Percentiles rank a stretch among this genome's conserved stretches.
These are phyloP conservation scores for Ceyx margarethae DNA, from an alignment of 2,113 vertebrate genomes.

Conservation along the genomic window DNA sequence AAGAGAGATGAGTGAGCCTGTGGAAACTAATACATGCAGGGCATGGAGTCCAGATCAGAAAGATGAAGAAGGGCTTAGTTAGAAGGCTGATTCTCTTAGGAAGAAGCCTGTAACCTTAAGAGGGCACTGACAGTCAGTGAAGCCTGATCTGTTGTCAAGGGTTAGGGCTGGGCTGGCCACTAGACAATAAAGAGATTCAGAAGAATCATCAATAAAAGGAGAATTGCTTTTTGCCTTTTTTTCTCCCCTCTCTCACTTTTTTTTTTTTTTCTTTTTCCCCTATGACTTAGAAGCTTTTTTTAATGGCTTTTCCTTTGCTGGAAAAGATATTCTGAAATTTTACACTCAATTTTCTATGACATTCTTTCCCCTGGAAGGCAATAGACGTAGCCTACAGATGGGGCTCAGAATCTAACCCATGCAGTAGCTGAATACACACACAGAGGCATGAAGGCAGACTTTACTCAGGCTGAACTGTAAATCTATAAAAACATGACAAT, in stretches of 20 bases:
- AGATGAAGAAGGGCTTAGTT: not conserved
- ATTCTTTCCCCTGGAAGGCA: not conserved
- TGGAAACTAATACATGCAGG: not conserved
- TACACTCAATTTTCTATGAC: not conserved
- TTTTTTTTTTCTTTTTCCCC: not conserved
- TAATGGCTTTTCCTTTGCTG: not conserved
- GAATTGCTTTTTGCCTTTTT: not conserved
- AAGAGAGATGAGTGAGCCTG: not conserved
- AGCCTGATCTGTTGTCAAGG: not conserved
- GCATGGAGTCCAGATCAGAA: not conserved
- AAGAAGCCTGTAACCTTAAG: not conserved
- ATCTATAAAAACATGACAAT: constrained; percentile 50
- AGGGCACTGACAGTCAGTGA: not conserved
- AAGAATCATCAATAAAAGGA: not conserved
- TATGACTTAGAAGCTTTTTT: not conserved
- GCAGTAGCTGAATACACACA: not conserved
- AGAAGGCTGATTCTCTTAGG: not conserved
- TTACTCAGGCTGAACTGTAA: not conserved
- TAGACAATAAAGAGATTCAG: not conserved
- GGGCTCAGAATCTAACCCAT: not conserved
- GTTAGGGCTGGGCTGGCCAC: not conserved
- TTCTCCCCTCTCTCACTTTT: not conserved
- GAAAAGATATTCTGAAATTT: constrained; percentile 16
- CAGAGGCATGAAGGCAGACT: not conserved
- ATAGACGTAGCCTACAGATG: not conserved